Evolutionary conservation across 2,797 vertebrate genomes (phyloP), one percentile per base, ranked within the genome.

Genomic region (Tapirus indicus): DNA sequence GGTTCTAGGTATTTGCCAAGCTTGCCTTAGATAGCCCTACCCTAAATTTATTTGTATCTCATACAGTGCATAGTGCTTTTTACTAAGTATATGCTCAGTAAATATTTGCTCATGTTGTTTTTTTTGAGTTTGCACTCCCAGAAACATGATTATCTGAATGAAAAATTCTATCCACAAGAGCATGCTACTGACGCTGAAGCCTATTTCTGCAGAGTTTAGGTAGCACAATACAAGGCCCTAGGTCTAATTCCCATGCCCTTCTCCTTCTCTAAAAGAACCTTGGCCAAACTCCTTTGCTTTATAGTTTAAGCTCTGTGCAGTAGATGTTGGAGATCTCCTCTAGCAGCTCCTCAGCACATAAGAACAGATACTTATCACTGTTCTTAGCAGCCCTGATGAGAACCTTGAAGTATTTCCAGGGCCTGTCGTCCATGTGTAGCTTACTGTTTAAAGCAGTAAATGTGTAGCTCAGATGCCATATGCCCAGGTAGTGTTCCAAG

Each of bases 51-150:
- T 60, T 83, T 89, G 41, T n/a, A 2, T 83, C 17, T 83, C 41
- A 14, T 75, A 11, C 5, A 89, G 29, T 17, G 21, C 32, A 64
- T 85, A 35, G 60, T 92, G n/a, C 47, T 94, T 52, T 95, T 74
- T 82, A 47, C 75, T 62, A 62, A 49, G 35, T 52, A 18, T 27
- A 44, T 64, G 38, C 47, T 79, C n/a, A 92, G 38, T 91, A 87
- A 64, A 20, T 83, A 74, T 58, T 80, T 58, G 20, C 41, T 74
- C 6, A 4, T 62, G 11, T 88, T 88, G 47, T 64, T 38, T 60
- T 74, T 72, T 62, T 23, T 38, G n/a, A 66, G 56, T 66, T 92
- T 87, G 60, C 56, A 93, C 25, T 92, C 90, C 87, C 78, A 52
- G 74, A 93, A 92, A 52, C 41, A 38, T 38, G 23, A 29, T 62